These are phyloP conservation scores for Lypha dubia DNA, from an alignment of 2,888 invertebrate genomes.

Conservation along the genomic window DNA sequence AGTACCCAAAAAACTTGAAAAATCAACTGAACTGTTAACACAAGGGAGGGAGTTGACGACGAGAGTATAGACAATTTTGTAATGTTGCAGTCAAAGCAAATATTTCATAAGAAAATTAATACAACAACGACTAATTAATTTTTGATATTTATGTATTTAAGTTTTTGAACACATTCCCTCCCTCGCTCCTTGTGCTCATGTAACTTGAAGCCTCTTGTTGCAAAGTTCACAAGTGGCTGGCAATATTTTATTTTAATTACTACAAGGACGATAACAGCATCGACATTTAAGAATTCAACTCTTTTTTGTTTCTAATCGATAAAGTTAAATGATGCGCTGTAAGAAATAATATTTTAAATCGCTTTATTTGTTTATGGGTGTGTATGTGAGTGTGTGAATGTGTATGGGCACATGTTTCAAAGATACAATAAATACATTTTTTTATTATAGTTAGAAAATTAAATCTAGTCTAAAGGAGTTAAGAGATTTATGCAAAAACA, in stretches of 20 bases:
- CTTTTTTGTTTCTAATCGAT: no score
- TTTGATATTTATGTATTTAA: slow-evolving; percentile 27
- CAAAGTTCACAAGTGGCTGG: not conserved
- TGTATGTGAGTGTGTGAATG: no score
- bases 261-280: no score
- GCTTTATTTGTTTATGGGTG: no score
- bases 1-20: not conserved
- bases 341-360: no score
- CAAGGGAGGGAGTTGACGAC: not conserved
- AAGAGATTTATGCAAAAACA: no score
- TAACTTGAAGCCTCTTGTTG: slow-evolving; percentile 10
- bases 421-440: no score
- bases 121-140: slow-evolving; percentile 64
- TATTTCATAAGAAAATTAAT: slow-evolving; percentile 51
- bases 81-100: slow-evolving; percentile 43
- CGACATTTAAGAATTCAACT: no score
- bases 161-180: not conserved
- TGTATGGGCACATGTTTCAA: no score
- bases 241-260: not conserved
- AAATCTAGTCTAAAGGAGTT: no score
- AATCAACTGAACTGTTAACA: not conserved
- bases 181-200: not conserved
- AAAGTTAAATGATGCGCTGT: no score
- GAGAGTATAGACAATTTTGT: slow-evolving; percentile 7
- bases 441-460: no score